A percentile compares a stretch with the other conserved stretches of the same genome.
Conservation (phyloP, 2,888 invertebrate genomes). For the Ormyrus rosae region DNA sequence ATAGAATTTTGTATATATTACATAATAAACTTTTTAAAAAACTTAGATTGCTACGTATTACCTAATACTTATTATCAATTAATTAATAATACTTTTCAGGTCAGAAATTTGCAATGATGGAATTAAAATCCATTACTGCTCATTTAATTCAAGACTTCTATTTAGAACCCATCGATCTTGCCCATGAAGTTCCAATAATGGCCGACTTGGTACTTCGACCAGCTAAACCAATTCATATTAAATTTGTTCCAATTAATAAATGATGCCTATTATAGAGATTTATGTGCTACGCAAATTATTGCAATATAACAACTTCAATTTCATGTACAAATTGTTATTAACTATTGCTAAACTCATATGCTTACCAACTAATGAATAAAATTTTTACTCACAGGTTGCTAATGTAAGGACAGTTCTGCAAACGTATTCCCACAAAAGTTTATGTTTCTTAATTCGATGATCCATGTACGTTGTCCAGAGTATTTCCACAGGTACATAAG, state of each 20-base stretch:
- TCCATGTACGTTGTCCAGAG: constrained; percentile 79
- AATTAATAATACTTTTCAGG: constrained; percentile 48
- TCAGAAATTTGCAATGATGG: constrained; percentile 67
- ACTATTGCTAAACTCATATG: background rate
- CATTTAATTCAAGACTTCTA: constrained; percentile 64
- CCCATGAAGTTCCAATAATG: constrained; percentile 59
- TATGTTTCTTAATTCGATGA: constrained; percentile 68
- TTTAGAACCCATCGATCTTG: constrained; percentile 65
- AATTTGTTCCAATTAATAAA: constrained; percentile 57
- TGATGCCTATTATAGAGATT: background rate
- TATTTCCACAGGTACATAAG: constrained; percentile 91
- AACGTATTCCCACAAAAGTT: constrained; percentile 77
- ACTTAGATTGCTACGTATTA: too few species aligned
- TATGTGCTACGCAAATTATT: background rate
- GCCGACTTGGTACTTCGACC: constrained; percentile 64
- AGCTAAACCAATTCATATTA: constrained; percentile 59
- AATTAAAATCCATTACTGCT: constrained; percentile 64
- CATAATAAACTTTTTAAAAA: background rate
- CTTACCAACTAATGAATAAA: background rate
- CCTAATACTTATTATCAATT: too few species aligned
- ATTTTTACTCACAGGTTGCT: constrained; percentile 79
- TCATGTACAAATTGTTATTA: too few species aligned
- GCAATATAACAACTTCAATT: too few species aligned
- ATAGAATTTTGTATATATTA: background rate
- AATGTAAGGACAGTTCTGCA: constrained; percentile 78